A percentile compares a stretch with the other conserved stretches of the same genome.
phyloP scores from a whole-genome alignment of 2,797 vertebrate genomes.

The Acomys russatus region DNA sequence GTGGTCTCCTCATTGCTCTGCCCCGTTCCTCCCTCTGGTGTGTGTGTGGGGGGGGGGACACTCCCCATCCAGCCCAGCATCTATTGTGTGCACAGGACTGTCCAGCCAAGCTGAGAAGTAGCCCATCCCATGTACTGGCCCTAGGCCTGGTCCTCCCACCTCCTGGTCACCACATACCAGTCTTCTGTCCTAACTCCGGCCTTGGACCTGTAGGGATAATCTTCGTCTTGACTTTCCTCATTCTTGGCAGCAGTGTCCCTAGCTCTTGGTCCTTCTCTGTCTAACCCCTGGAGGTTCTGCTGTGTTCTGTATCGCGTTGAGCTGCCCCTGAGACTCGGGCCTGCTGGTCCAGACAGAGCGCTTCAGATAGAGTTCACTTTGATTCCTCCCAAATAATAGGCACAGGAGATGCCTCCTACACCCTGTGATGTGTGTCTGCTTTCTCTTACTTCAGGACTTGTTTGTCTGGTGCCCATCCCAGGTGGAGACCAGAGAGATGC shows the following conservation, averaged over 20 bases:
- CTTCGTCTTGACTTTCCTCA: conserved; percentile 36
- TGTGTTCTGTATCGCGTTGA: neutral
- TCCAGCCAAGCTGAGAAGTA: neutral
- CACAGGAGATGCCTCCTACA: neutral
- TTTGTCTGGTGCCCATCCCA: neutral
- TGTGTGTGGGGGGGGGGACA: neutral
- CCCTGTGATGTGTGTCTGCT: too few species aligned
- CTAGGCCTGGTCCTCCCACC: too few species aligned
- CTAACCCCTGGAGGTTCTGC: neutral
- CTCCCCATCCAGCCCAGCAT: neutral
- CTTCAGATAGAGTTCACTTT: neutral
- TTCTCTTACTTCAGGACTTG: neutral
- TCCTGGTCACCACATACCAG: neutral
- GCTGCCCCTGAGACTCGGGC: neutral
- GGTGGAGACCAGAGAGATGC: neutral
- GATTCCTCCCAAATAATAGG: conserved; percentile 35
- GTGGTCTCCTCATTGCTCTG: neutral
- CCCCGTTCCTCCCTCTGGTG: neutral
- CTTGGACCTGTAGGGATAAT: neutral
- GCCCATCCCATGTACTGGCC: neutral
- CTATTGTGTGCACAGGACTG: neutral
- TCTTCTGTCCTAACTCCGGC: neutral
- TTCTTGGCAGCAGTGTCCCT: neutral
- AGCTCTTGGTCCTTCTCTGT: neutral
- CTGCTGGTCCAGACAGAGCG: neutral